Base-by-base conservation (phyloP, 2,797 vertebrate species). In the Distichodus sexfasciatus region DNA sequence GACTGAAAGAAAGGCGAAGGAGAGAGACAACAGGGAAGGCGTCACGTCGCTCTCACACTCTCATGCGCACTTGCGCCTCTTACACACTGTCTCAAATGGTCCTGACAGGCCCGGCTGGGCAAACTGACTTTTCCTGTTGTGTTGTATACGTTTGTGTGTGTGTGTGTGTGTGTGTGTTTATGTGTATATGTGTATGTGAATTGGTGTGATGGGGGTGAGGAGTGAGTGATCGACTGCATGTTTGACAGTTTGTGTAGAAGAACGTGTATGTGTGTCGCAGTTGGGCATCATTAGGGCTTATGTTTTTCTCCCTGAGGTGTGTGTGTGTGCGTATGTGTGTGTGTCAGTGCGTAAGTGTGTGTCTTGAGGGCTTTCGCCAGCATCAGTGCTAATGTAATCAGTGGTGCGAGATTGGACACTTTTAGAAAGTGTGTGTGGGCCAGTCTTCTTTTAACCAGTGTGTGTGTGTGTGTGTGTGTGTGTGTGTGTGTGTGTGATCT, bases 101-200 rank as follows among this genome's bases (percentile, higher is more conserved):
- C 1, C 63, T 44, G 38, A n/a, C 63, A 66, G 36, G 11, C 53
- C 50, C 3, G 28, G 33, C 11, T 44, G 50, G 41, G 41, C n/a
- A 54, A 29, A 43, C 17, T 54, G 36, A 33, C 38, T 43, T 14
- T 10, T 76, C 73, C 78, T 81, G 82, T 87, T 78, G 36, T 29
- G 35, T 26, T 9, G 17, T 3, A 15, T 21, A 11, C 19, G 33
- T 48, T 41, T 47, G 28, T 62, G 59, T 50, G 61, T 63, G 60
- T 48, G 47, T 26, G 47, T 9, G 47, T 29, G 47, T 50, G 47
- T 50, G 24, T 14, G 48, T 51, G 48, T n/a, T n/a, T n/a, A n/a
- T 47, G 28, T 62, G 59, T 50, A 46, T 63, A 44, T 48, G 47
- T 26, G 47, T 9, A 24, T 29, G 47, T 50, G 47, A 26, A 14